These are phyloP conservation scores for Eilema caniola DNA, from an alignment of 2,888 invertebrate genomes.

Conservation along the genomic window DNA sequence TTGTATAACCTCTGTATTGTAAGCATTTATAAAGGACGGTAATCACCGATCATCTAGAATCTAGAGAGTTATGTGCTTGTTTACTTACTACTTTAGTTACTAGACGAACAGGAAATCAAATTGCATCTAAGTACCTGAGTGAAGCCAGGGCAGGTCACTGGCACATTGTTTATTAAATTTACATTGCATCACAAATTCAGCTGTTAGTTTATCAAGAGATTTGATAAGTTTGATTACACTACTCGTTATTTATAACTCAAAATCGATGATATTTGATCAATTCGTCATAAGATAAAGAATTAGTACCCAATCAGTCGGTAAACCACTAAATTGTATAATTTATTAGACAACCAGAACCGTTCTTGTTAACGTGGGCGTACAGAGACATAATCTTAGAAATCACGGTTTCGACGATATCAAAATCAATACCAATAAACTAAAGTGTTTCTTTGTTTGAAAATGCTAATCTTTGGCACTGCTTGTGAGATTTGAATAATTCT, in stretches of 20 bases:
- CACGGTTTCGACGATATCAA: not conserved
- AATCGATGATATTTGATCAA: not conserved
- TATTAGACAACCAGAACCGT: not conserved
- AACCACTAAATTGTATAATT: constrained; percentile 4
- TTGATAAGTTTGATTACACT: not conserved
- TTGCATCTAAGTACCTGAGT: not conserved
- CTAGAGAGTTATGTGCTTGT: not conserved
- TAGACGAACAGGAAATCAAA: not conserved
- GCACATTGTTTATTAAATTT: not conserved
- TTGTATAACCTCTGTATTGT: too few relatives aligned
- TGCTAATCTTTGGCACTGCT: not conserved
- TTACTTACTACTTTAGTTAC: not conserved
- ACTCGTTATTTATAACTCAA: not conserved
- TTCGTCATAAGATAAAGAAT: not conserved
- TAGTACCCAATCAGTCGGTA: not conserved
- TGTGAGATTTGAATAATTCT: not conserved
- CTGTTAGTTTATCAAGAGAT: constrained; percentile 2
- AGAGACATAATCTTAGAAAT: constrained; percentile 3
- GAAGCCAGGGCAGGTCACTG: not conserved
- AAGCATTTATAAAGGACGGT: too few relatives aligned
- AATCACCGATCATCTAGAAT: not conserved
- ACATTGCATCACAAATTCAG: constrained; percentile 2
- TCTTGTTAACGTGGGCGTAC: constrained; percentile 1
- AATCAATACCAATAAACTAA: not conserved
- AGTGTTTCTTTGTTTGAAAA: not conserved